These are phyloP conservation scores for Ligdia adustata DNA, from an alignment of 2,888 invertebrate species.

Conservation along the genomic window DNA sequence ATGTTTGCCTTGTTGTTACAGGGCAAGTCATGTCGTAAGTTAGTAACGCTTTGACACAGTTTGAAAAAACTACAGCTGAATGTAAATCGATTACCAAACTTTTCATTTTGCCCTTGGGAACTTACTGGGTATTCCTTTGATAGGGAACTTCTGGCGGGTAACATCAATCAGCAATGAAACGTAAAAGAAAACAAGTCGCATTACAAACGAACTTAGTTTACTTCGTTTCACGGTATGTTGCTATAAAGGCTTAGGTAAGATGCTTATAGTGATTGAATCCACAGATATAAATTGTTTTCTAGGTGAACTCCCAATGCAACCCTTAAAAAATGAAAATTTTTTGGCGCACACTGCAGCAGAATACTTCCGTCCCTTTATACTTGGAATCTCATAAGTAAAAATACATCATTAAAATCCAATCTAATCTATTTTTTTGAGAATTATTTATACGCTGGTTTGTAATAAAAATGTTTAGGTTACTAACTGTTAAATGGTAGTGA, in stretches of 20 bases:
- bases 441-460: too few species aligned
- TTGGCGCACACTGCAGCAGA: too few species aligned
- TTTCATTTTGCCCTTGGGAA: constrained; percentile 25
- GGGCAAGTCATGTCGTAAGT: constrained; percentile 13
- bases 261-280: constrained; percentile 16
- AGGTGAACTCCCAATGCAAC: too few species aligned
- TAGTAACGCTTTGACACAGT: constrained; percentile 21
- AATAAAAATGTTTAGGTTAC: too few species aligned
- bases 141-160: constrained; percentile 36
- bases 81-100: constrained; percentile 27
- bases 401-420: too few species aligned
- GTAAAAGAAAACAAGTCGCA: constrained; percentile 39
- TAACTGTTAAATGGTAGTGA: too few species aligned
- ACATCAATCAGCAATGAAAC: constrained; percentile 40
- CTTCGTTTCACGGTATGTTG: constrained; percentile 13
- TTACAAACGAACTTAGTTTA: constrained; percentile 22
- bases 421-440: too few species aligned
- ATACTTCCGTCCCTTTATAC: too few species aligned
- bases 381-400: too few species aligned
- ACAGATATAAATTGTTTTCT: not conserved
- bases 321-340: too few species aligned
- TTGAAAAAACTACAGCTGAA: constrained; percentile 23
- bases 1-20: constrained; percentile 15
- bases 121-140: constrained; percentile 26
- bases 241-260: constrained; percentile 17